Base-by-base conservation (phyloP, 2,888 invertebrate species). In the Entomobrya proxima region DNA sequence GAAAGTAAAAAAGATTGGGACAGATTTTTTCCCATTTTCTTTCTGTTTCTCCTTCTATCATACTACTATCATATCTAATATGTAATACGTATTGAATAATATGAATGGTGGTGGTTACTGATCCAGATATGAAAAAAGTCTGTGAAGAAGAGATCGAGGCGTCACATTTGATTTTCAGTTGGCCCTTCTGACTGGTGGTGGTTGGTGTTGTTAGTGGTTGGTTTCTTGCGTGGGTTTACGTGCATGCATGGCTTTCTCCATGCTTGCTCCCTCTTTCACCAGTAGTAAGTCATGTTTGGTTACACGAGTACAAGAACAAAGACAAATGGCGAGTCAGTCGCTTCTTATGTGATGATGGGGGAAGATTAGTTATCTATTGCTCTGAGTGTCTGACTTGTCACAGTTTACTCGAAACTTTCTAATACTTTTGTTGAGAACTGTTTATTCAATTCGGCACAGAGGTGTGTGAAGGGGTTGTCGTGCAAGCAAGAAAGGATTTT, bases 161-260 rank as follows among this genome's bases (percentile, higher is more conserved):
- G 85, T 85, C 85, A 85, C 85, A 79, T 85, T 85, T 85, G 85
- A 85, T 85, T 77, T 84, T 77, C 72, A 77, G 77, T 84, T 55
- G 77, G 74, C 55, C 79, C 78, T 78, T 78, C 74, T 77, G 74
- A 85, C 74, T 78, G 84, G 69, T 77, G 44, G 47, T 55, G 24
- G 79, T 50, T 75, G 58, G 83, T 76, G 83, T 50, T 69, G 83
- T 83, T 77, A 75, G 76, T 83, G 76, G 79, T 76, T 72, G 85
- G 69, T 58, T 76, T 76, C 55, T 21, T 64, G 69, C 67, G 83
- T 76, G 75, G 32, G 40, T 74, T 32, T 74, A 52, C 50, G 18
- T 47, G 32, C 30, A 47, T 69, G 69, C 40, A 44, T 15, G 7
- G 18, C 35, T 52, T 18, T 35, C 21, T 18, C 64, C 44, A 32